Conservation (phyloP, 2,113 vertebrate genomes). For the Solenodon paradoxus region DNA sequence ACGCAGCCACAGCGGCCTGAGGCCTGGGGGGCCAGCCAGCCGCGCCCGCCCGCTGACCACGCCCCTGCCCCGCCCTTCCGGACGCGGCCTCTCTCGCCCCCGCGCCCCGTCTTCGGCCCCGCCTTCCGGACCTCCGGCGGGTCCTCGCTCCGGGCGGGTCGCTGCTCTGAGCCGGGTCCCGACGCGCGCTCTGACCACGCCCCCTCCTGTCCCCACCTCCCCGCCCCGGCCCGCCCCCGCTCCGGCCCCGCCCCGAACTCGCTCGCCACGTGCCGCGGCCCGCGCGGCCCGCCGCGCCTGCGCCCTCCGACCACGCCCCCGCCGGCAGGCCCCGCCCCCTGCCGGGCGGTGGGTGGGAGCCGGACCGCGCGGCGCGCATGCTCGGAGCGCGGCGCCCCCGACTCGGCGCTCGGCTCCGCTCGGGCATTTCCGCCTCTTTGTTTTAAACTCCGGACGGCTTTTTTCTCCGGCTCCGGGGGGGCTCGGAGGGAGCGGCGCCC, state of each 20-base stretch:
- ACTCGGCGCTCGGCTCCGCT: constrained; percentile 73
- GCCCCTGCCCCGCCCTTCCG: neutral
- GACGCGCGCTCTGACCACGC: neutral
- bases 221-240: neutral
- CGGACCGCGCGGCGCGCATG: constrained; percentile 57
- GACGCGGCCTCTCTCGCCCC: too few relatives aligned
- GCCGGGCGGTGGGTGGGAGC: neutral
- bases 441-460: constrained; percentile 85
- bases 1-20: constrained; percentile 72
- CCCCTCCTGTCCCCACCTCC: neutral
- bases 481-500: constrained; percentile 70
- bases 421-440: constrained; percentile 88
- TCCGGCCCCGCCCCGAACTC: neutral
- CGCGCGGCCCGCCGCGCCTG: constrained; percentile 5
- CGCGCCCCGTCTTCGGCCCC: neutral
- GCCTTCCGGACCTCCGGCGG: neutral
- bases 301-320: neutral
- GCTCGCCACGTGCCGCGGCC: fast-evolving
- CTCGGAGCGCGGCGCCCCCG: constrained; percentile 73
- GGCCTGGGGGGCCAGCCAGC: neutral
- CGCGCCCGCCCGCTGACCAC: neutral
- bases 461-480: constrained; percentile 76
- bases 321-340: neutral
- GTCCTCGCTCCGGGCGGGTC: fast-evolving
- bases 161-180: too few relatives aligned